Evolutionary conservation across 1,140 invertebrate species (phyloP).

Genomic region (Amyelois transitella): DNA sequence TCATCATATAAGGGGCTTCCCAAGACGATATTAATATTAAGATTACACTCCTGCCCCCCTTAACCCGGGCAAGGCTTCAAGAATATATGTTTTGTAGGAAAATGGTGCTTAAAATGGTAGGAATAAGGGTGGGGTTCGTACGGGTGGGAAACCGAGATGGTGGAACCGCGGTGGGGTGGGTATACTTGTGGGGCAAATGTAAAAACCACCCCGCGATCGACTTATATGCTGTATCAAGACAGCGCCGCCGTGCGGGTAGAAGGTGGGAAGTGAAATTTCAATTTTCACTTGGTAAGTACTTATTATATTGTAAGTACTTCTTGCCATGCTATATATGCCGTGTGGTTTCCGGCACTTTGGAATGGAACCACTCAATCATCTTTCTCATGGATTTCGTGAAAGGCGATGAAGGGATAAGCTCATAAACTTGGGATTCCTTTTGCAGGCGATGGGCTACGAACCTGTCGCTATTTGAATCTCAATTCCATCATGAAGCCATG

Average conservation of each 20-base stretch:
- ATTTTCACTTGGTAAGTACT: conserved; percentile 6
- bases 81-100: conserved; percentile 9
- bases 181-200: conserved; percentile 66
- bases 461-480: no score
- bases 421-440: no score
- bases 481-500: no score
- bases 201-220: conserved; percentile 74
- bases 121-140: conserved; percentile 18
- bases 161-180: conserved; percentile 39
- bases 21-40: conserved; percentile 62
- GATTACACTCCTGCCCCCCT: conserved; percentile 46
- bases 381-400: no score
- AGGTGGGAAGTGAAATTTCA: conserved; percentile 21
- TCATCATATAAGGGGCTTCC: conserved; percentile 22
- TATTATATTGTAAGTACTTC: background rate
- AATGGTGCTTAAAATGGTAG: conserved; percentile 2
- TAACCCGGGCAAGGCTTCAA: conserved; percentile 32
- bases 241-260: conserved; percentile 19
- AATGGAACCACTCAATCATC: no score
- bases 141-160: conserved; percentile 15
- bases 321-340: no score
- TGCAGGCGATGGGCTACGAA: no score
- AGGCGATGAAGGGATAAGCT: no score
- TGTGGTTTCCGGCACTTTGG: no score
- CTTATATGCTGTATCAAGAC: conserved; percentile 73